Base-by-base conservation (phyloP, 1,140 invertebrate species). In the Cydia pomonella region DNA sequence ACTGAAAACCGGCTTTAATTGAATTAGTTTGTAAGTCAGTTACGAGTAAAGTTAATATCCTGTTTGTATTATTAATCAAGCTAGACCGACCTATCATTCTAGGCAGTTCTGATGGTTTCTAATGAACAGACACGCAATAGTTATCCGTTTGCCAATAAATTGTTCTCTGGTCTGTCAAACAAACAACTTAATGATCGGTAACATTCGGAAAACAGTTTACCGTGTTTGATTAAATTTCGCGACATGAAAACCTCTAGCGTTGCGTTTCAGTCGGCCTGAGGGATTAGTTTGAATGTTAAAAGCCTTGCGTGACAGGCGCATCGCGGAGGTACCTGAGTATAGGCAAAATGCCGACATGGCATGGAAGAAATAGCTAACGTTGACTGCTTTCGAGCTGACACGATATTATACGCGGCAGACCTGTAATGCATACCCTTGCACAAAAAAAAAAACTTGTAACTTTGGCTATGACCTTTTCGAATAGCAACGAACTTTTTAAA, bases 351-450 rank as follows among this genome's bases (percentile, higher is more conserved):
- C 62, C 64, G 69, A 69, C 64, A 69, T 69, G 64, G 64, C 64
- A 69, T 69, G 77, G 78, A 75, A 75, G 77, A 75, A 81, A 81
- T 81, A 81, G 53, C 74, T 79, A 64, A 73, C 76, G 76, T 76
- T 29, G 44, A n/a, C 38, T 72, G 21, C 64, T 38, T 38, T 66
- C 25, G 64, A 69, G 0, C 64, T 18, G 71, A 44, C 41, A 50
- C 21, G 71, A 72, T n/a, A 72, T 27, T 50, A 6, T 44, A 50
- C 38, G 18, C 23, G 53, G 53, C 53, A 59, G 53, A 59, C 53
- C 6, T 23, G 53, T 59, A 59, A 50, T n/a, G 6, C 47, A 47
- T 59, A 59, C 18, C 9, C 18, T 23, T 59, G 53, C 21, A 59
- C 7, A 6, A 23, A 59, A 59, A 59, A 53, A 53, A 23, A 53